Evolutionary conservation across 2,113 vertebrate species (phyloP).

Genomic region (Phyllostomus discolor): DNA sequence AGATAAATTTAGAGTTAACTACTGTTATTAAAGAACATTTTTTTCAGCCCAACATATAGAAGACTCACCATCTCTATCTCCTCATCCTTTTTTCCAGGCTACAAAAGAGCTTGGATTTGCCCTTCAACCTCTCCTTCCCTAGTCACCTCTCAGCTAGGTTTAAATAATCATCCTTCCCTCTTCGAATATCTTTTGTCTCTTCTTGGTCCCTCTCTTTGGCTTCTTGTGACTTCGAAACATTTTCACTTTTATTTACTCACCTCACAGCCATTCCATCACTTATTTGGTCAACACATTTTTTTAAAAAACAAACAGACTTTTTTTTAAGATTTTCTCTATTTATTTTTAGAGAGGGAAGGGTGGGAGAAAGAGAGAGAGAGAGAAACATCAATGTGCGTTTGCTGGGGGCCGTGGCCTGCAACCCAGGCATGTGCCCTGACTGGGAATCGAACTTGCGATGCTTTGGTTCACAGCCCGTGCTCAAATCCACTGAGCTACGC

Average conservation of each 20-base stretch:
- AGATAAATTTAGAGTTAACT: conserved; percentile 16
- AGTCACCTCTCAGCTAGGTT: neutral
- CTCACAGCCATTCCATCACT: neutral
- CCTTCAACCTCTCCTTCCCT: neutral
- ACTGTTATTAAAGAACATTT: neutral
- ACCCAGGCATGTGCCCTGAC: no score
- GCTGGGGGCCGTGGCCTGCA: no score
- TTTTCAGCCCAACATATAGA: neutral
- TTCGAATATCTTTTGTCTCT: neutral
- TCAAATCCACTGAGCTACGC: no score
- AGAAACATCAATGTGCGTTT: no score
- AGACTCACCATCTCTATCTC: neutral
- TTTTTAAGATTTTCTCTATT: no score
- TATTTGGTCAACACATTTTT: neutral
- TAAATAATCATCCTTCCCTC: neutral
- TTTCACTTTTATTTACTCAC: neutral
- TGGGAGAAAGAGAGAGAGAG: no score
- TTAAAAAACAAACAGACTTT: no score
- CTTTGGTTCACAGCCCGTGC: no score
- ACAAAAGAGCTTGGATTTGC: neutral
- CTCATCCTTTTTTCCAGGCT: neutral
- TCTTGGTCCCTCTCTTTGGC: neutral
- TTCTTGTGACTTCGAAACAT: neutral
- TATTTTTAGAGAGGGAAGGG: no score
- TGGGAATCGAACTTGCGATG: no score